Percentiles rank a stretch among this genome's conserved stretches.
phyloP scores from a whole-genome alignment of 1,140 invertebrate genomes.

The Anthonomus grandis region DNA sequence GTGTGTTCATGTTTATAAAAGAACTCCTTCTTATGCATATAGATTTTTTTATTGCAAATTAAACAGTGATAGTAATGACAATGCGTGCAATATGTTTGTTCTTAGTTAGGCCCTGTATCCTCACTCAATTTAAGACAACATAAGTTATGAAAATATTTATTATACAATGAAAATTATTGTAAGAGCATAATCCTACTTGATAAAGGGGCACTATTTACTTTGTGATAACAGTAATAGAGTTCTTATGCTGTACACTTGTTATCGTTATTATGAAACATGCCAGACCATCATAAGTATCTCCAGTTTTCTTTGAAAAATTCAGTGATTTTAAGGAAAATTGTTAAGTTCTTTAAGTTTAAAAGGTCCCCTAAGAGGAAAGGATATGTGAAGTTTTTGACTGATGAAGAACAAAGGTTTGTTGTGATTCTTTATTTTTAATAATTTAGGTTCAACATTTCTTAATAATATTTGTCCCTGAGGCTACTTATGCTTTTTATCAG shows the following conservation, averaged over 20 bases:
- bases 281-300: slow-evolving; percentile 23
- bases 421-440: slow-evolving; percentile 14
- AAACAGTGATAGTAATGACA: no score
- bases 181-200: neutral
- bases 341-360: slow-evolving; percentile 38
- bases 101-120: no score
- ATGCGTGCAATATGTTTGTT: no score
- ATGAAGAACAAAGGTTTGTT: slow-evolving; percentile 45
- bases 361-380: slow-evolving; percentile 42
- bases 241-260: slow-evolving; percentile 5
- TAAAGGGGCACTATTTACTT: slow-evolving; percentile 8
- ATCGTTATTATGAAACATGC: slow-evolving; percentile 24
- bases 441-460: slow-evolving; percentile 1
- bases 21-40: no score
- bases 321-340: slow-evolving; percentile 28
- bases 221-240: neutral
- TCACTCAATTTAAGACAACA: no score
- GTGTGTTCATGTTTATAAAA: no score
- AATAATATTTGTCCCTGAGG: slow-evolving; percentile 5
- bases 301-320: slow-evolving; percentile 24
- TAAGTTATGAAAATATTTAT: no score
- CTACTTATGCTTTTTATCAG: no score
- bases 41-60: no score
- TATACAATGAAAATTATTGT: no score
- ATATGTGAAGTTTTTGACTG: slow-evolving; percentile 41